Base-by-base conservation (phyloP, 1,140 invertebrate genomes). In the Calliopsis andreniformis region DNA sequence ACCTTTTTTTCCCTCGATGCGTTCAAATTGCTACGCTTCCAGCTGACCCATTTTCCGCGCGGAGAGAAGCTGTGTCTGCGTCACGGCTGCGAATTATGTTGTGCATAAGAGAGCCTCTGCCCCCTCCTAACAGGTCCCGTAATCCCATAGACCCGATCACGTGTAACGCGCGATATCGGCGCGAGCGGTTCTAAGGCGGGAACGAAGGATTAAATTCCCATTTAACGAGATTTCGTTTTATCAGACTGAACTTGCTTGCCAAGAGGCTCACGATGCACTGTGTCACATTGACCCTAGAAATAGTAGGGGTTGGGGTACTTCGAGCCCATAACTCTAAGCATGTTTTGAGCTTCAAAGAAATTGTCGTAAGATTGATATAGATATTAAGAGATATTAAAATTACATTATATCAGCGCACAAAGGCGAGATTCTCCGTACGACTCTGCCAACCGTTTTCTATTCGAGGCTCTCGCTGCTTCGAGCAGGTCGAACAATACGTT, bases 81-180 rank as follows among this genome's bases (percentile, higher is more conserved):
- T 79, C 79, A 80, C 42, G 14, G 6, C 35, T 67, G 69, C 47
- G 66, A 75, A 80, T 80, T 79, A 75, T 67, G 45, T 79, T 47
- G 69, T 23, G 68, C 68, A 63, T 75, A 68, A 80, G 62, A 69
- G 78, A 78, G n/a, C 59, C 23, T 39, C 10, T 10, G 35, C 35
- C 35, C 3, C 35, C 35, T 39, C 10, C 35, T 10, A 39, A 3
- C 30, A n/a, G n/a, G n/a, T 20, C 45, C 43, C 28, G 45, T 55
- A 62, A 67, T 68, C 69, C 47, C 56, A 20, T 62, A 16, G 30
- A 73, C 20, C 23, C 20, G 68, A 73, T 79, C 45, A 39, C 28
- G 35, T 59, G 39, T 32, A 6, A 16, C 20, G 14, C n/a, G 25
- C 12, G 23, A 53, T 39, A 39, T 39, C 49, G 35, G 45, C 45